Percentiles rank a stretch among this genome's conserved stretches.
phyloP scores from a whole-genome alignment of 2,113 vertebrate genomes.

The Aythya baeri region DNA sequence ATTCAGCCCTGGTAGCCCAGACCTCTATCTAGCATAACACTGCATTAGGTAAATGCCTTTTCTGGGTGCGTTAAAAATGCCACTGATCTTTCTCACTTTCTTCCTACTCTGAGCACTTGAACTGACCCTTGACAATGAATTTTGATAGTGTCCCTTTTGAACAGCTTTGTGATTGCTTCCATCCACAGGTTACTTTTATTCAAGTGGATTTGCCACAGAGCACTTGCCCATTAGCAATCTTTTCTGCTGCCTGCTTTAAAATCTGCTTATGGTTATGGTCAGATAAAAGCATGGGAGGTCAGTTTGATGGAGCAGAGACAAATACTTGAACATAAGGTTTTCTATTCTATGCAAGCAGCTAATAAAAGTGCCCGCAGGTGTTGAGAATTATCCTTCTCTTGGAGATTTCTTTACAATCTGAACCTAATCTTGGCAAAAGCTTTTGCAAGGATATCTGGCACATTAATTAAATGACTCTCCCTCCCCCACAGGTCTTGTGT shows the following conservation, averaged over 20 bases:
- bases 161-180: constrained; percentile 39
- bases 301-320: constrained; percentile 43
- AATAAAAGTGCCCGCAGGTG: constrained; percentile 70
- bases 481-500: constrained; percentile 22
- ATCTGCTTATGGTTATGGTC: constrained; percentile 64
- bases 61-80: not conserved
- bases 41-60: not conserved
- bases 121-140: not conserved
- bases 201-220: constrained; percentile 19
- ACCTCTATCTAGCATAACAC: accelerated
- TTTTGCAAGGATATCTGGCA: constrained; percentile 64
- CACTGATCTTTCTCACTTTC: not conserved
- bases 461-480: constrained; percentile 58
- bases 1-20: not conserved
- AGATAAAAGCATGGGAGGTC: constrained; percentile 54
- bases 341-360: constrained; percentile 52
- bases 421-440: constrained; percentile 68
- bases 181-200: not conserved
- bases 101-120: not conserved
- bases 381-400: constrained; percentile 67
- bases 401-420: constrained; percentile 67
- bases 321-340: constrained; percentile 61
- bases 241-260: constrained; percentile 29
- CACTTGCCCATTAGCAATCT: constrained; percentile 39
- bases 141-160: not conserved